Base-by-base conservation (phyloP, 2,797 vertebrate genomes). In the Pachyuromys duprasi region DNA sequence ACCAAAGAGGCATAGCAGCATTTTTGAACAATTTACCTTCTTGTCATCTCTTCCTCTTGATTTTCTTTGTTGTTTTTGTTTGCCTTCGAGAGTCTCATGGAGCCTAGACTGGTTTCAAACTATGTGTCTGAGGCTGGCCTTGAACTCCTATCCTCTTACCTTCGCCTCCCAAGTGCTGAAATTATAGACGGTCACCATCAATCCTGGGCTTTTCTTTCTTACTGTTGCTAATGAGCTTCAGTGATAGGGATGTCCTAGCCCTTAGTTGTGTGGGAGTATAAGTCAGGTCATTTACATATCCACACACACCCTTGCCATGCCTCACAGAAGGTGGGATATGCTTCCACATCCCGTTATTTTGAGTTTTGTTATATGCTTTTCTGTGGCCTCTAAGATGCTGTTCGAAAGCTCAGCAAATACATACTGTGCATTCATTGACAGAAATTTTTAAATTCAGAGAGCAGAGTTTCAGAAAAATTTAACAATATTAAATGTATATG, bases 401-500 rank as follows among this genome's bases (percentile, higher is more conserved):
- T 60, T 76, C 91, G 72, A 24, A 60, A 87, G 39, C 28, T 69
- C 75, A 53, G 55, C 86, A 33, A 36, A 72, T 89, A 39, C 36
- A 72, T 55, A 36, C 9, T n/a, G 42, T 84, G 42, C 82, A 67
- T 84, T 83, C 36, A 82, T 28, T 42, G 36, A 82, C 36, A 39
- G 57, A 62, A 82, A 39, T 75, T 93, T 79, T 78, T 84, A 78
- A 69, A 75, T 88, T 90, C 49, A 90, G 86, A 75, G 55, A 93
- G 28, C 36, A 82, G 57, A 63, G 36, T 82, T 15, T 82, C 57
- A 42, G 81, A 45, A 83, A 65, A 83, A 65, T 33, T 20, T 65
- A 31, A 42, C 28, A 65, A 33, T 31, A 65, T 45, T 83, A 83
- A 63, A 62, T 45, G 17, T 83, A 20, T 83, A 33, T 83, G 81